A percentile compares a stretch with the other conserved stretches of the same genome.
phyloP scores from a whole-genome alignment of 2,797 vertebrate genomes.

The Anguilla anguilla region DNA sequence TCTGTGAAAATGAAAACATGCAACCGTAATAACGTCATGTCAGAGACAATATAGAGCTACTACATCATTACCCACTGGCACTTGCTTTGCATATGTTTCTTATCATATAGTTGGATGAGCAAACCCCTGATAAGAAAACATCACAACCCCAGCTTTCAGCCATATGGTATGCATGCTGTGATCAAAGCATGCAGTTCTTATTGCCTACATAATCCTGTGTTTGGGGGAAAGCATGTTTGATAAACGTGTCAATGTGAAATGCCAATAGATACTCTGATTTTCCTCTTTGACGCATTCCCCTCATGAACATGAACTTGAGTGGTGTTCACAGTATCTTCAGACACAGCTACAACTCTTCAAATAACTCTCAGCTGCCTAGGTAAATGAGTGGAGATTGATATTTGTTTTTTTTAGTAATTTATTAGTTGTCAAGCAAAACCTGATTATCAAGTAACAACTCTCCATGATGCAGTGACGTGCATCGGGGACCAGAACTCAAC shows the following conservation, averaged over 20 bases:
- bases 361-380: not conserved
- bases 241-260: not conserved
- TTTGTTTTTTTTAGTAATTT: not conserved
- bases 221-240: not conserved
- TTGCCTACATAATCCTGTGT: not conserved
- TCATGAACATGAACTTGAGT: not conserved
- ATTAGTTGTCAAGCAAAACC: not conserved
- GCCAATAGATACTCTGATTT: not conserved
- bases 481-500: no score
- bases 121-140: not conserved
- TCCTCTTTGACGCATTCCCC: not conserved
- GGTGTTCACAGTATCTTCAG: not conserved
- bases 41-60: not conserved
- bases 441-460: no score
- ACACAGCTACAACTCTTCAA: not conserved
- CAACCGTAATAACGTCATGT: not conserved
- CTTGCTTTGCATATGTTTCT: slow-evolving; percentile 7
- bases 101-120: not conserved
- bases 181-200: not conserved
- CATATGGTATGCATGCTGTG: slow-evolving; percentile 10
- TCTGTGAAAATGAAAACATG: not conserved
- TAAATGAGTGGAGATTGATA: not conserved
- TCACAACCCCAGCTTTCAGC: not conserved
- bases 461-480: no score
- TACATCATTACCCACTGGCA: slow-evolving; percentile 1